A percentile compares a stretch with the other conserved stretches of the same genome.
Evolutionary conservation across 1,140 invertebrate species (phyloP).

Genomic region (Drosophila rufa): DNA sequence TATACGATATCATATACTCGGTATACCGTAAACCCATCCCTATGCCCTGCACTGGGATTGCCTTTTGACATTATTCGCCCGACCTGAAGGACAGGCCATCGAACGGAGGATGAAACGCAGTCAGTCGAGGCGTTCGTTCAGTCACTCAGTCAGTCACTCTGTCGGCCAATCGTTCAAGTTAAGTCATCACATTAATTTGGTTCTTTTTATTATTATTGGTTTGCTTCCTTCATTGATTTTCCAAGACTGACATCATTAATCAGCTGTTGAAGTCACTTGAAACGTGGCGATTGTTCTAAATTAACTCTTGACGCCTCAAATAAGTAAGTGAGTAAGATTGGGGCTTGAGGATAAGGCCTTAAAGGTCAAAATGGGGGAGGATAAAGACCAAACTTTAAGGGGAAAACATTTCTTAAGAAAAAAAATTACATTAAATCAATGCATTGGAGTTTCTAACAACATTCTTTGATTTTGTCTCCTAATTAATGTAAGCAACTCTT

Average conservation of each 20-base stretch:
- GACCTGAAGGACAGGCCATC: slow-evolving; percentile 58
- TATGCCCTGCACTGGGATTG: slow-evolving; percentile 25
- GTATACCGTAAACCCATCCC: background rate
- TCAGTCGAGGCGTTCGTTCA: slow-evolving; percentile 45
- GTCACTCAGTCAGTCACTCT: slow-evolving; percentile 34
- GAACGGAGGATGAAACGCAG: slow-evolving; percentile 30
- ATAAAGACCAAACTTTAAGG: too few relatives aligned
- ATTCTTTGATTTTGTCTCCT: too few relatives aligned
- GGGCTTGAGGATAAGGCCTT: background rate
- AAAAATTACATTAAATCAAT: too few relatives aligned
- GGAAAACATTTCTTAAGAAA: background rate
- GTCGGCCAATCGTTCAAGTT: slow-evolving; percentile 36
- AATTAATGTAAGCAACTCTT: too few relatives aligned
- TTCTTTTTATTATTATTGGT: slow-evolving; percentile 45
- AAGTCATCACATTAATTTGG: slow-evolving; percentile 52
- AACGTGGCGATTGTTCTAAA: slow-evolving; percentile 29
- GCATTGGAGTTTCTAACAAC: too few relatives aligned
- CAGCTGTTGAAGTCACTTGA: slow-evolving; percentile 44
- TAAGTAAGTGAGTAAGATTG: background rate
- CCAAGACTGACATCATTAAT: slow-evolving; percentile 55
- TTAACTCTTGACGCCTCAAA: slow-evolving; percentile 33
- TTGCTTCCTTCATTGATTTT: slow-evolving; percentile 62
- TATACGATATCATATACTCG: slow-evolving; percentile 21
- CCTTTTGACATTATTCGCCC: slow-evolving; percentile 71
- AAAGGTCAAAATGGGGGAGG: background rate